Evolutionary conservation across 2,113 vertebrate species (phyloP).

Genomic region (Chauna torquata): DNA sequence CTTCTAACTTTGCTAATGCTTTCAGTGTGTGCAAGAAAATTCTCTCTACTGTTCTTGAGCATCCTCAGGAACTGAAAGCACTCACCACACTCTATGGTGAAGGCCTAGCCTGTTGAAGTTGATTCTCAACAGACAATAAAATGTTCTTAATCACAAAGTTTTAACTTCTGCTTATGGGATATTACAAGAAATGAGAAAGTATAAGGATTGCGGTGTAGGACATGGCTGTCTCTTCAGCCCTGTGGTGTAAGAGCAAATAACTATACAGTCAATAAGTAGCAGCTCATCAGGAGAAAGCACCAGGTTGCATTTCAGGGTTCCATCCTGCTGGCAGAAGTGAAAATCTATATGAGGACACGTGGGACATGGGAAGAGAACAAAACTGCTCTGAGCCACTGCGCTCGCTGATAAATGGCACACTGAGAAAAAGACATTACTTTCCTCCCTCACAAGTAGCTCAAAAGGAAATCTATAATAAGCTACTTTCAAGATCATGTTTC

Average conservation of each 20-base stretch:
- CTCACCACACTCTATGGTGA: background rate
- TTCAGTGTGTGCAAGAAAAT: background rate
- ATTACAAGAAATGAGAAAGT: background rate
- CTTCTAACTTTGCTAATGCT: background rate
- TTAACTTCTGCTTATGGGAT: background rate
- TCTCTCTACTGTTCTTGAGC: background rate
- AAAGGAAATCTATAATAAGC: slow-evolving; percentile 28
- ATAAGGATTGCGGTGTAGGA: background rate
- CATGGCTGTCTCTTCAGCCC: background rate
- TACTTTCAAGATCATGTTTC: slow-evolving; percentile 1
- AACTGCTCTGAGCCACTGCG: slow-evolving; percentile 70
- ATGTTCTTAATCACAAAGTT: background rate
- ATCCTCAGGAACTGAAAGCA: background rate
- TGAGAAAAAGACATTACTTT: slow-evolving; percentile 44
- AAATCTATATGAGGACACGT: slow-evolving; percentile 55
- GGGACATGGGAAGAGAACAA: slow-evolving; percentile 60
- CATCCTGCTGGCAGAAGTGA: slow-evolving; percentile 44
- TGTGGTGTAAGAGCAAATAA: slow-evolving; percentile 26
- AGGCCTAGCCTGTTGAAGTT: background rate
- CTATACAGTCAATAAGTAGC: slow-evolving; percentile 32
- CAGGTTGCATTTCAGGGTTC: slow-evolving; percentile 37
- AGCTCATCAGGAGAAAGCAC: slow-evolving; percentile 38
- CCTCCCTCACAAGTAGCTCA: background rate
- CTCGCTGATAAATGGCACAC: slow-evolving; percentile 66
- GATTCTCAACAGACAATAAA: background rate